phyloP scores from a whole-genome alignment of 2,888 invertebrate genomes.

The Sycophila texana region DNA sequence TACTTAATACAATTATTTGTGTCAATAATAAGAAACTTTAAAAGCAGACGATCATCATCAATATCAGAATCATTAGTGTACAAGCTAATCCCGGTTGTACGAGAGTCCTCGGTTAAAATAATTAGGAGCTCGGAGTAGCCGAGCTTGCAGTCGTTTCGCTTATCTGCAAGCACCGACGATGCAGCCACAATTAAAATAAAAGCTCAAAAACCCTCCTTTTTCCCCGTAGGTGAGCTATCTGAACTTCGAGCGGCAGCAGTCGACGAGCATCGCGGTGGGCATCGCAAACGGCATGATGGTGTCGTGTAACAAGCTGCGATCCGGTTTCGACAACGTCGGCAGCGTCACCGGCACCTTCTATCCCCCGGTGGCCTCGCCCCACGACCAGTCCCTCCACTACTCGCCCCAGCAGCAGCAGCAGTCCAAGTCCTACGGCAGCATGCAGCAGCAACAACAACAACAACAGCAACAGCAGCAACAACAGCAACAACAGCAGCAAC shows the following conservation, averaged over 20 bases:
- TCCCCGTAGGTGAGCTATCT: slow-evolving; percentile 71
- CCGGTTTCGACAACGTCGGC: slow-evolving; percentile 87
- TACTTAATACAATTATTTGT: too few species aligned
- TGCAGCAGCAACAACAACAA: slow-evolving; percentile 61
- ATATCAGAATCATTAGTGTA: too few species aligned
- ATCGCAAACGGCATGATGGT: slow-evolving; percentile 92
- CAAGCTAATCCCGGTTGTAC: too few species aligned
- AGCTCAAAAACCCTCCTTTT: background rate
- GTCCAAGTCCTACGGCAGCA: slow-evolving; percentile 69
- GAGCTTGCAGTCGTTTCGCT: too few species aligned
- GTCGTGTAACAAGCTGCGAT: slow-evolving; percentile 88
- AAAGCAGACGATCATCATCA: too few species aligned
- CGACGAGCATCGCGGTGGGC: slow-evolving; percentile 83
- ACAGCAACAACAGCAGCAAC: slow-evolving; percentile 59
- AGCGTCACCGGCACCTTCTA: slow-evolving; percentile 93
- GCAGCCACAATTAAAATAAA: background rate
- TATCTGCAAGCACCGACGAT: too few species aligned
- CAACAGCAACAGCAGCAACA: slow-evolving; percentile 63
- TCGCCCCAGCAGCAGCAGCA: slow-evolving; percentile 63
- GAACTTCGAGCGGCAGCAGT: slow-evolving; percentile 72
- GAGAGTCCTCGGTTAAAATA: too few species aligned
- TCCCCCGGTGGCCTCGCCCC: slow-evolving; percentile 90
- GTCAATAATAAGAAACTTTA: too few species aligned
- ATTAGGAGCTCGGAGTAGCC: too few species aligned
- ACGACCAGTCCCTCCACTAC: slow-evolving; percentile 82